Evolutionary conservation across 64 coral and sea anemone species (phyloP).

Genomic region (Montipora capricornis): DNA sequence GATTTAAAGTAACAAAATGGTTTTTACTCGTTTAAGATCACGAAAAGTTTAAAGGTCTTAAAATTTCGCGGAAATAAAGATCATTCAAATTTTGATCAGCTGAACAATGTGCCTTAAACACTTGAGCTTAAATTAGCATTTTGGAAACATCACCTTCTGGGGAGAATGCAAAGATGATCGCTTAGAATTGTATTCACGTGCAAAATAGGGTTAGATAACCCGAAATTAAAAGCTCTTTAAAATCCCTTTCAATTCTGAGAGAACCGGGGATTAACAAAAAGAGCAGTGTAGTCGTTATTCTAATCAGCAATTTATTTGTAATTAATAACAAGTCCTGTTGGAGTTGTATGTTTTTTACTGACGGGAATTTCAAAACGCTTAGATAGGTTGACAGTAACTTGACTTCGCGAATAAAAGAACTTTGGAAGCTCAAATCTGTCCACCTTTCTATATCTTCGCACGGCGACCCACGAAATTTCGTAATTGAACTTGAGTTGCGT

Average conservation of each 20-base stretch:
- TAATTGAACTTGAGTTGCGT: background rate
- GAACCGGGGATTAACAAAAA: background rate
- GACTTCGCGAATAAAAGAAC: background rate
- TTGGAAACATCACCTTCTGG: background rate
- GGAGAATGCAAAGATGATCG: background rate
- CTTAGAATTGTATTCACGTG: background rate
- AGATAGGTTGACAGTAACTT: slow-evolving; percentile 8
- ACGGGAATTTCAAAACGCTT: slow-evolving; percentile 2
- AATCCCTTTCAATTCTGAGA: background rate
- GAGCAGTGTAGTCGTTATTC: slow-evolving; percentile 24
- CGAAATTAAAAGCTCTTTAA: background rate
- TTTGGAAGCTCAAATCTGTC: background rate
- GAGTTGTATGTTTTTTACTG: slow-evolving; percentile 24
- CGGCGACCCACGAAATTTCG: background rate
- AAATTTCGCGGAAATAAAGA: background rate
- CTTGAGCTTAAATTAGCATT: slow-evolving; percentile 54
- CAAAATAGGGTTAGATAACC: background rate
- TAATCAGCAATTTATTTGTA: slow-evolving; percentile 57
- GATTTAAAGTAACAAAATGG: background rate
- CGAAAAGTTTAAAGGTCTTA: background rate
- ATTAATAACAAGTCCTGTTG: slow-evolving; percentile 40
- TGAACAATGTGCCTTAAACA: slow-evolving; percentile 32
- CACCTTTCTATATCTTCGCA: background rate
- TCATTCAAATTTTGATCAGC: background rate
- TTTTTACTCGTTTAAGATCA: background rate